These are phyloP conservation scores for Camelus dromedarius DNA, from an alignment of 2,113 vertebrate species.

Conservation along the genomic window DNA sequence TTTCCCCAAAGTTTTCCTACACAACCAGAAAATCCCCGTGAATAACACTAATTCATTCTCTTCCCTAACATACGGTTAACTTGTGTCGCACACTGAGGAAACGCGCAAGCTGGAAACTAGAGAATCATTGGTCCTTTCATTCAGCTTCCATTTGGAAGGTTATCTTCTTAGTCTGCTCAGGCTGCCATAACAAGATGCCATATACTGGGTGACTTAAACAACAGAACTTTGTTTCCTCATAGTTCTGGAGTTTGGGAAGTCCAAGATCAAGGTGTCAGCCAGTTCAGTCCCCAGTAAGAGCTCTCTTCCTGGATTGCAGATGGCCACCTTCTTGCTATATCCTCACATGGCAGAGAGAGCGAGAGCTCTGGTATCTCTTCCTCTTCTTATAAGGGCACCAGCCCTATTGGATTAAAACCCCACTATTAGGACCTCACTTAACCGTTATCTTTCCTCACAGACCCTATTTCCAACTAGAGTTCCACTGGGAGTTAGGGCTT, in stretches of 20 bases:
- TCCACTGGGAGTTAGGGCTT: background rate
- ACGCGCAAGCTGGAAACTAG: background rate
- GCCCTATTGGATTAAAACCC: rapidly evolving
- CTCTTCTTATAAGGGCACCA: background rate
- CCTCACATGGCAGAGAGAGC: background rate
- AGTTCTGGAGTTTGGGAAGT: background rate
- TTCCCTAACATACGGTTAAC: background rate
- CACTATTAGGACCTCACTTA: background rate
- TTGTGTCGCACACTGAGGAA: background rate
- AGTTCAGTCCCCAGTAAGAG: background rate
- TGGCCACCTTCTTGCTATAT: rapidly evolving
- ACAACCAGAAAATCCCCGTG: background rate
- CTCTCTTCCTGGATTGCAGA: background rate
- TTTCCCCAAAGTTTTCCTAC: background rate
- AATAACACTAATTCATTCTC: too few relatives aligned
- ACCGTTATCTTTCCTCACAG: background rate
- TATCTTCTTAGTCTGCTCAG: background rate
- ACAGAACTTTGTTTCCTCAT: background rate
- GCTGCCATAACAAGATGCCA: background rate
- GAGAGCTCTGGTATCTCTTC: rapidly evolving
- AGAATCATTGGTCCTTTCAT: background rate
- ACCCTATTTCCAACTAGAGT: background rate
- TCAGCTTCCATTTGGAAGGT: background rate
- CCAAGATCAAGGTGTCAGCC: background rate
- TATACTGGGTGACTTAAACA: background rate